Conservation (phyloP, 1,140 invertebrate genomes). For the Anagrus nilaparvatae region DNA sequence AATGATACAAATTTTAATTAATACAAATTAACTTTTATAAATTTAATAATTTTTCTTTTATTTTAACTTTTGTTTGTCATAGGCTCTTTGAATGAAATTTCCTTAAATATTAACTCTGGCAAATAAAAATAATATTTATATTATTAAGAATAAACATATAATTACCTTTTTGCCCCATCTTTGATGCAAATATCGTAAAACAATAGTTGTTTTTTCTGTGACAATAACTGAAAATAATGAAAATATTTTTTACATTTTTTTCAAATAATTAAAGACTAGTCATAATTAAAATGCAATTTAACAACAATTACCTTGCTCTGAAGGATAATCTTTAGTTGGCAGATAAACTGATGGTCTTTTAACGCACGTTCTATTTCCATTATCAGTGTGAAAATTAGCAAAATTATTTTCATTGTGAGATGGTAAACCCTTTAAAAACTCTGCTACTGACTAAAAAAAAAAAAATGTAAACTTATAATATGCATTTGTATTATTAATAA, state of each 20-base stretch:
- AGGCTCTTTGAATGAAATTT: not conserved
- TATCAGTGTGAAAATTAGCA: constrained; percentile 77
- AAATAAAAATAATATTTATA: constrained; percentile 1
- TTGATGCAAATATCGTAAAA: constrained; percentile 85
- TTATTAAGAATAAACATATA: not conserved
- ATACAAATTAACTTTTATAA: constrained; percentile 1
- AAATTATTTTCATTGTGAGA: constrained; percentile 87
- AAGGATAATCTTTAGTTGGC: constrained; percentile 79
- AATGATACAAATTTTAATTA: constrained; percentile 2
- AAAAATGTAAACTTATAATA: no score
- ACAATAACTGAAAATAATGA: constrained; percentile 70
- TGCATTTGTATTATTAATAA: no score
- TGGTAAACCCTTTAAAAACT: constrained; percentile 84
- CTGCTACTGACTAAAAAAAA: constrained; percentile 59
- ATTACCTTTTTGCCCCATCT: constrained; percentile 86
- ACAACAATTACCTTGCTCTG: constrained; percentile 65
- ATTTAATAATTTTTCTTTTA: not conserved
- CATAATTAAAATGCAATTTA: constrained; percentile 6
- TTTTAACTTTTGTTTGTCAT: not conserved
- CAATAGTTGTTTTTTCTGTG: constrained; percentile 88
- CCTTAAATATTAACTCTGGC: not conserved
- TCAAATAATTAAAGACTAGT: no score
- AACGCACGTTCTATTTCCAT: constrained; percentile 68
- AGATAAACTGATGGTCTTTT: constrained; percentile 84
- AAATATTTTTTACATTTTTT: constrained; percentile 7